phyloP scores from a whole-genome alignment of 2,888 invertebrate species.

The Bombylius major region DNA sequence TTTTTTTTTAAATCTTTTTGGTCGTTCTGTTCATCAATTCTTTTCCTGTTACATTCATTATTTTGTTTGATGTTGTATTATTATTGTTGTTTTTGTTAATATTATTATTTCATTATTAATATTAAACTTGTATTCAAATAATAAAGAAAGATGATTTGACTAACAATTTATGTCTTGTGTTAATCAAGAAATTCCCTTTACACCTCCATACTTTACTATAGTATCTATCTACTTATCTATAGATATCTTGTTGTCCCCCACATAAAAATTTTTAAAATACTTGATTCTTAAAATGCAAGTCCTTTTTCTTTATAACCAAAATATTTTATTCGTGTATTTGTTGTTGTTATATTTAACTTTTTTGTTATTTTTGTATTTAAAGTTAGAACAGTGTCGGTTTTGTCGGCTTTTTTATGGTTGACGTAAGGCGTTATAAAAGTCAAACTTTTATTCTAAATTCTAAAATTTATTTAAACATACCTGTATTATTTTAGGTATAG shows the following conservation, averaged over 20 bases:
- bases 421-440: neutral
- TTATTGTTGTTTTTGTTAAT: too few species aligned
- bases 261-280: too few species aligned
- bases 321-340: neutral
- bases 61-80: too few species aligned
- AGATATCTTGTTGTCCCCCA: too few species aligned
- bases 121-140: too few species aligned
- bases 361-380: neutral
- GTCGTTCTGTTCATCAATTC: too few species aligned
- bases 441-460: neutral
- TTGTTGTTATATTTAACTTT: neutral
- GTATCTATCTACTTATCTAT: too few species aligned
- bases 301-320: neutral
- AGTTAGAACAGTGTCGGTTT: conserved; percentile 8
- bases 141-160: conserved; percentile 7
- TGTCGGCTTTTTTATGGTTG: conserved; percentile 3
- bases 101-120: too few species aligned
- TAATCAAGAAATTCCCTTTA: conserved; percentile 9
- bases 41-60: too few species aligned
- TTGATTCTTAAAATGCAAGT: neutral
- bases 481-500: too few species aligned
- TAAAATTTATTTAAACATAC: neutral
- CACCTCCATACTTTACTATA: neutral
- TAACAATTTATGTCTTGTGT: conserved; percentile 14
- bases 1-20: too few species aligned